Evolutionary conservation across 2,113 vertebrate species (phyloP), one percentile per base, ranked within the genome.

Genomic region (Chamaea fasciata): DNA sequence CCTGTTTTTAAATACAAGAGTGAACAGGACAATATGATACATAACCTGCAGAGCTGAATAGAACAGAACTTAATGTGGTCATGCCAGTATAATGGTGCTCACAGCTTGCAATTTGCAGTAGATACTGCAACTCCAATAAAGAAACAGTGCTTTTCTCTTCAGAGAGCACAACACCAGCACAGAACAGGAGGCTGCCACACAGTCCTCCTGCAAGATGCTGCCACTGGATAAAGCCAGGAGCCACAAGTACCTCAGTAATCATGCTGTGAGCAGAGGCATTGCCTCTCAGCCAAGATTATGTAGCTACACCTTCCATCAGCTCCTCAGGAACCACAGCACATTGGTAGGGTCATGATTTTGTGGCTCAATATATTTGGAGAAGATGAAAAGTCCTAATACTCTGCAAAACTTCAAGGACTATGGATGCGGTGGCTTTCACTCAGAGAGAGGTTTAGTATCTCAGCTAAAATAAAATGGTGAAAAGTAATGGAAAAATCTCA

Each of bases 201-300:
- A n/a, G n/a, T 11, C 23, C 35, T 62, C 50, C 75, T 41, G n/a
- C 1, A 15, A 75, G 47, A 15, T 14, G 19, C 19, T 31, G 52
- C 16, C 42, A 13, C 53, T 23, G 83, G 77, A 52, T 37, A 69
- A 78, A 92, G 59, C 31, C 57, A 56, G 63, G 35, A 92, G 75
- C 23, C 27, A 8, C 8, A 50, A 27, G 65, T 33, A 27, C 11
- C 31, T 80, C 0, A 0, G 28, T 31, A 15, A 39, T 31, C 24
- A 3, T 9, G 49, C 64, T 73, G 74, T 31, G 75, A 44, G 30
- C 1, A 7, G 33, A 22, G 6, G 15, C 49, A 33, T 14, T 1
- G 0, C 41, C 41, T 87, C 74, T 80, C 52, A 50, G 28, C 9
- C 39, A 46, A 21, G 12, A 39, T 44, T 60, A 9, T 16, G 22